Percentiles rank a stretch among this genome's conserved stretches.
Evolutionary conservation across 2,797 vertebrate genomes (phyloP).

Genomic region (Coregonus suidteri): DNA sequence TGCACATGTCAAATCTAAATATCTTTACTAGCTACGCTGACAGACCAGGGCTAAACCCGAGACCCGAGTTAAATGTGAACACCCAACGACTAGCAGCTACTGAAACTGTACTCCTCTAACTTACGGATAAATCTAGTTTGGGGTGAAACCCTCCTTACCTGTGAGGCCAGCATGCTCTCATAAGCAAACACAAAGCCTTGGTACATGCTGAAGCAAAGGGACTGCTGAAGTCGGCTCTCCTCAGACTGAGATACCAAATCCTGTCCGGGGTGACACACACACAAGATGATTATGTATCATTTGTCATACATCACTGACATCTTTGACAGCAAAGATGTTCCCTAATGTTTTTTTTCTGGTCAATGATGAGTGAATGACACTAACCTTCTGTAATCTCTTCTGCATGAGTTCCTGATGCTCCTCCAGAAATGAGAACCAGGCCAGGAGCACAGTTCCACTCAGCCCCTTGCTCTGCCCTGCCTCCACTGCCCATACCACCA

Average conservation of each 20-base stretch:
- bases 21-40: neutral
- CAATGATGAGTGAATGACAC: constrained; percentile 28
- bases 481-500: constrained; percentile 77
- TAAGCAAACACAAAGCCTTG: constrained; percentile 76
- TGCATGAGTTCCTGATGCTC: constrained; percentile 72
- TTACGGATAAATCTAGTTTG: neutral
- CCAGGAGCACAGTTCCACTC: constrained; percentile 59
- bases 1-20: neutral
- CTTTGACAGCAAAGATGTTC: neutral
- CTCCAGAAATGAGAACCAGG: constrained; percentile 77
- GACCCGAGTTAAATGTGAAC: no score
- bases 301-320: neutral
- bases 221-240: constrained; percentile 71
- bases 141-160: constrained; percentile 70
- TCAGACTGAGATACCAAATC: constrained; percentile 33
- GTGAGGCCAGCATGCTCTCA: constrained; percentile 76
- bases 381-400: constrained; percentile 72
- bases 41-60: neutral
- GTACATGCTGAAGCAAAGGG: constrained; percentile 79
- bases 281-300: neutral
- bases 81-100: no score
- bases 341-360: neutral
- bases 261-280: constrained; percentile 24
- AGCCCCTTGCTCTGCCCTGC: constrained; percentile 55
- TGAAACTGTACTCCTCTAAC: neutral